These are phyloP conservation scores for Acipenser transmontanus DNA, from an alignment of 2,797 vertebrate species.

Conservation along the genomic window DNA sequence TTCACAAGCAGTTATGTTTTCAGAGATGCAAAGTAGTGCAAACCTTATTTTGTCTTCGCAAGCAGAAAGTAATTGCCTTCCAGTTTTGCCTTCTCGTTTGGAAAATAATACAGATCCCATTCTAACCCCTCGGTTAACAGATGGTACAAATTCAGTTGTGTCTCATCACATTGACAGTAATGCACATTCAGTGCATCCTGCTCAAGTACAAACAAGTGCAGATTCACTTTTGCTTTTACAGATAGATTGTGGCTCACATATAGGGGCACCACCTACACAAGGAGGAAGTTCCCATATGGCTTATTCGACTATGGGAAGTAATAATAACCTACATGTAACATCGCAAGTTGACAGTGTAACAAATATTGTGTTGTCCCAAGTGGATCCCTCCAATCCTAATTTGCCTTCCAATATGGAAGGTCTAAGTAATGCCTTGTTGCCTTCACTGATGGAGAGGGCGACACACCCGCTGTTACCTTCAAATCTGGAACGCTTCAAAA, in stretches of 20 bases:
- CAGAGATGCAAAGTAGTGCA: neutral
- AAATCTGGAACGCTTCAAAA: conserved; percentile 29
- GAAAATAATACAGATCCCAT: conserved; percentile 49
- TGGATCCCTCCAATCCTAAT: conserved; percentile 28
- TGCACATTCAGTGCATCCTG: conserved; percentile 21
- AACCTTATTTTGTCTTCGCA: neutral
- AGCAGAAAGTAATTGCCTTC: conserved; percentile 5
- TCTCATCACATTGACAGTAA: conserved; percentile 31
- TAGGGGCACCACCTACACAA: conserved; percentile 14
- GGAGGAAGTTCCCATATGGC: conserved; percentile 31
- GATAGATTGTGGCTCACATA: conserved; percentile 55
- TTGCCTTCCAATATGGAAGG: conserved; percentile 25
- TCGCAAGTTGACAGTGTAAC: conserved; percentile 18
- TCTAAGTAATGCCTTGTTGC: conserved; percentile 28
- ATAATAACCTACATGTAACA: conserved; percentile 25
- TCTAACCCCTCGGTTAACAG: conserved; percentile 53
- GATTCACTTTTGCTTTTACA: conserved; percentile 22
- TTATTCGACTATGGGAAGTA: conserved; percentile 46
- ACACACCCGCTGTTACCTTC: conserved; percentile 29
- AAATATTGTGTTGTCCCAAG: conserved; percentile 18
- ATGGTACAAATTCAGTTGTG: conserved; percentile 41
- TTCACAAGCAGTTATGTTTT: neutral
- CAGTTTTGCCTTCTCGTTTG: conserved; percentile 56
- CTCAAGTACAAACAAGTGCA: neutral
- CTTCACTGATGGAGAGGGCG: conserved; percentile 22